These are phyloP conservation scores for Pholis gunnellus DNA, from an alignment of 2,113 vertebrate species.

Conservation along the genomic window DNA sequence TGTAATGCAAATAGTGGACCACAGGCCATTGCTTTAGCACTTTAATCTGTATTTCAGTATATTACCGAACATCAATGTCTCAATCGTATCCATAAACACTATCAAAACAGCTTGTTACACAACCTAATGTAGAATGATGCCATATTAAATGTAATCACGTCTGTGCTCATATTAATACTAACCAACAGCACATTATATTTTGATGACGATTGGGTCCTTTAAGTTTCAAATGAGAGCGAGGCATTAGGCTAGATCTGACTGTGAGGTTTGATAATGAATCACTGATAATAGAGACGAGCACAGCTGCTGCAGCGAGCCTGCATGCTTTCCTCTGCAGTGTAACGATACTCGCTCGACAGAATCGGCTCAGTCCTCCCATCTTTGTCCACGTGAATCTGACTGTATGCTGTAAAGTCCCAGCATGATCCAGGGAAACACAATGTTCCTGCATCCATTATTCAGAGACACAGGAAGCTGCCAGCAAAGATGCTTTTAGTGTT, in stretches of 20 bases:
- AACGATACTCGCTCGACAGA: conserved; percentile 42
- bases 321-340: conserved; percentile 19
- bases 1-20: neutral
- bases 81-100: neutral
- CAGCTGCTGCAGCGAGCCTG: conserved; percentile 47
- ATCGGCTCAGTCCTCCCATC: conserved; percentile 32
- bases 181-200: neutral
- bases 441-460: conserved; percentile 75
- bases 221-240: neutral
- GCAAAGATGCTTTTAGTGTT: conserved; percentile 59
- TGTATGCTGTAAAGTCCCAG: conserved; percentile 41
- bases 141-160: neutral
- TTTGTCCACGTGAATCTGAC: conserved; percentile 39
- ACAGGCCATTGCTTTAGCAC: neutral
- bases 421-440: conserved; percentile 54
- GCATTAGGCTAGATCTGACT: neutral
- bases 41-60: neutral
- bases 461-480: conserved; percentile 35
- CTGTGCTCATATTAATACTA: neutral
- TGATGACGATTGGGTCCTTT: neutral
- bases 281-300: conserved; percentile 28
- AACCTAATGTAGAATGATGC: neutral
- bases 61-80: neutral
- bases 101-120: neutral
- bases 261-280: conserved; percentile 40